Conservation (phyloP, 1,140 invertebrate species). For the Microplitis demolitor region DNA sequence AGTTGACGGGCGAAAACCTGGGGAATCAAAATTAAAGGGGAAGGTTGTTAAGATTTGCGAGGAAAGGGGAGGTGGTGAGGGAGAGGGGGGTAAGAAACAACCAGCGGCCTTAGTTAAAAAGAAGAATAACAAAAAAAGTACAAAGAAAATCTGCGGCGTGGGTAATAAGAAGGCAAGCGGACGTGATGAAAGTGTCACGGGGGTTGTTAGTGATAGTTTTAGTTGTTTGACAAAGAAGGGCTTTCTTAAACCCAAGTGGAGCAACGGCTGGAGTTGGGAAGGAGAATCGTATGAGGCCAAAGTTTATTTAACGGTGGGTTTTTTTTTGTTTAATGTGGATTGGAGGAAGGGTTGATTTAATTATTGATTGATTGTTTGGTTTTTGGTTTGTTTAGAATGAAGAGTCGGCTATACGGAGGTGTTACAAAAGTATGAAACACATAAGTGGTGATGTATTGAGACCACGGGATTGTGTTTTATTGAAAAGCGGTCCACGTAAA, state of each 20-base stretch:
- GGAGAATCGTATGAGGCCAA: constrained; percentile 81
- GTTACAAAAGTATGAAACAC: constrained; percentile 89
- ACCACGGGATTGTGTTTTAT: constrained; percentile 86
- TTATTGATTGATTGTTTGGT: no score
- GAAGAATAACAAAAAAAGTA: constrained; percentile 33
- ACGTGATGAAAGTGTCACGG: constrained; percentile 35
- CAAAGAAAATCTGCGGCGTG: constrained; percentile 26
- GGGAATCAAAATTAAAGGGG: no score
- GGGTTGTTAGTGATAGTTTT: constrained; percentile 45
- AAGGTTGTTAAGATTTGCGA: no score
- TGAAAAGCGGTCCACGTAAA: constrained; percentile 81
- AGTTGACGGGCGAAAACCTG: neutral
- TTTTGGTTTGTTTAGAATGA: constrained; percentile 71
- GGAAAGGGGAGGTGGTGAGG: neutral
- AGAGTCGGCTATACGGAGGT: constrained; percentile 74
- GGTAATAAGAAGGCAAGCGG: constrained; percentile 41
- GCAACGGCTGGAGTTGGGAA: constrained; percentile 91
- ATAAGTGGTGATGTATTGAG: constrained; percentile 83
- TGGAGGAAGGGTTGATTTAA: no score
- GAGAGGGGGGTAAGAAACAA: constrained; percentile 23
- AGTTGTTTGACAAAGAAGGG: constrained; percentile 49
- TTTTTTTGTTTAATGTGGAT: neutral
- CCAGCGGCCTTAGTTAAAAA: constrained; percentile 38
- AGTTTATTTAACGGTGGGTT: constrained; percentile 83
- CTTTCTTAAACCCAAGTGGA: constrained; percentile 75